These are phyloP conservation scores for Eupeodes luniger DNA, from an alignment of 2,888 invertebrate genomes.

Conservation along the genomic window DNA sequence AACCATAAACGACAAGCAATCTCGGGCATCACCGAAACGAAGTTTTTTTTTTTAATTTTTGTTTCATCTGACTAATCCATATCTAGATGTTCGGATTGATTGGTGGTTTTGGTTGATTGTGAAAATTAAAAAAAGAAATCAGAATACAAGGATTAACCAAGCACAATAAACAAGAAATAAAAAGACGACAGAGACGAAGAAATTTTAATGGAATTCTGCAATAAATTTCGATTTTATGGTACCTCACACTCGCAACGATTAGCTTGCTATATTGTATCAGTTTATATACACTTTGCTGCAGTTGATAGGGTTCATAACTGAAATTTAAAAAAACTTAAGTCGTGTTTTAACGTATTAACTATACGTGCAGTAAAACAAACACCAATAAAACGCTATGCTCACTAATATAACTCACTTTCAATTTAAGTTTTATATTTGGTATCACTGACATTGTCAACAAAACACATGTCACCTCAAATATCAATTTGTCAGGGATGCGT, in stretches of 20 bases:
- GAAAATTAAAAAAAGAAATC: constrained; percentile 5
- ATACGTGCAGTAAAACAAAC: no score
- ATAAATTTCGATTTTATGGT: constrained; percentile 82
- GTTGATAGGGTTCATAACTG: no score
- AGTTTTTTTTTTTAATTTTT: constrained; percentile 13
- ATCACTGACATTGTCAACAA: no score
- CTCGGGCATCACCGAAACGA: constrained; percentile 55
- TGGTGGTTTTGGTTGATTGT: constrained; percentile 42
- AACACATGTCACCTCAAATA: no score
- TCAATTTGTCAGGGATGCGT: no score
- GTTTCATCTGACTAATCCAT: constrained; percentile 30
- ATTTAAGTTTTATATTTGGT: no score
- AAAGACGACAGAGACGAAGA: constrained; percentile 77
- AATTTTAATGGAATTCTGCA: constrained; percentile 83
- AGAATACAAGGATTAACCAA: constrained; percentile 24
- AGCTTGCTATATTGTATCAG: constrained; percentile 53
- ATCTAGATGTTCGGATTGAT: constrained; percentile 73
- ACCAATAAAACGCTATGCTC: no score
- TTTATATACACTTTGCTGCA: constrained; percentile 33
- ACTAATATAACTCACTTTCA: no score
- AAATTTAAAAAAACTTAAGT: no score
- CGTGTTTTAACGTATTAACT: no score
- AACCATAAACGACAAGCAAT: constrained; percentile 73
- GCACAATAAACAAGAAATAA: constrained; percentile 6
- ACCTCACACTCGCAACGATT: constrained; percentile 60